Base-by-base conservation (phyloP, 2,888 invertebrate species). In the Steinernema hermaphroditum region DNA sequence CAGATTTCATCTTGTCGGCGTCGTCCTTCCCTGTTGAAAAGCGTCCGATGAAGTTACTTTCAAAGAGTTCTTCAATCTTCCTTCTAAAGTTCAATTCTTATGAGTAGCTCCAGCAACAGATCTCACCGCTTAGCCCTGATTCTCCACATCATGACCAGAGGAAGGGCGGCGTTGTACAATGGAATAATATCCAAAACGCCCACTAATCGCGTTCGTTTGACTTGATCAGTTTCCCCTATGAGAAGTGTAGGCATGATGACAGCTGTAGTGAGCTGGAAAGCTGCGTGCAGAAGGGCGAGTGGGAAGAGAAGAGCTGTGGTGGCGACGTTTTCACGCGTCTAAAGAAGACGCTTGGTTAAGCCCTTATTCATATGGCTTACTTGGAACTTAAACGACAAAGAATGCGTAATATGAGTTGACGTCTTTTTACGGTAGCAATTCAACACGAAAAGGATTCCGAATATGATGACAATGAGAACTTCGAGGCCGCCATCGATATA, bases 311-410 rank as follows among this genome's bases (percentile, higher is more conserved):
- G 54, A 8, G 54, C 22, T 4, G 54, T 54, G 2, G 54, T 27
- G 6, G 54, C 54, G 9, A 54, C 24, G 54, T 54, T 54, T 54
- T 54, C 54, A 4, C 27, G 54, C 12, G 54, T 54, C 54, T 54
- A 27, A 54, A 54, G n/a, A n/a, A n/a, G n/a, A 37, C 37, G 12
- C 37, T 37, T 12, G 37, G 4, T 37, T 4, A 37, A 8, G 4
- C 12, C 6, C 12, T 4, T 4, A 37, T 37, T 37, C 6, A 37
- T 8, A 37, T 4, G 12, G 16, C 2, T 54, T 54, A 54, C 54
- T 27, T 54, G 54, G 19, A 54, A 54, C 16, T 54, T 54, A 16
- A 54, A 54, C 22, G 54, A 54, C 8, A 54, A 27, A 22, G 24
- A 22, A 27, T 54, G 14, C 6, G 4, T 22, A 27, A 54, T 54